Evolutionary conservation across 2,113 vertebrate species (phyloP).

Genomic region (Deroptyus accipitrinus): DNA sequence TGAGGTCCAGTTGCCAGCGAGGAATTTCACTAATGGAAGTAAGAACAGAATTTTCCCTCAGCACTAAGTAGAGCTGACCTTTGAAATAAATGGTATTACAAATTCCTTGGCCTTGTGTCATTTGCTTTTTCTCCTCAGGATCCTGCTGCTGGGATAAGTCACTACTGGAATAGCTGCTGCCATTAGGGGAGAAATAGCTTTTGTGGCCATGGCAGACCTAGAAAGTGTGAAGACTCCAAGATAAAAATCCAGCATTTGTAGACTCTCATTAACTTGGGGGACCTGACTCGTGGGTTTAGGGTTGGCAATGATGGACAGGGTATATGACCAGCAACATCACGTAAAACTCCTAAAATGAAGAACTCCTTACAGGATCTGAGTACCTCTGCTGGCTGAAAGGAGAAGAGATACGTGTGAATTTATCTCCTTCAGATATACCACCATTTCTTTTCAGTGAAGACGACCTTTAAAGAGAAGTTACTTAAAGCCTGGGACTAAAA

Average conservation of each 20-base stretch:
- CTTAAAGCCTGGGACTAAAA: not conserved
- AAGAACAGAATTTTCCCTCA: slow-evolving; percentile 4
- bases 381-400: not conserved
- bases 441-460: accelerated
- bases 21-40: slow-evolving; percentile 13
- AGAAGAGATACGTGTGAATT: not conserved
- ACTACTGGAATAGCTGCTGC: not conserved
- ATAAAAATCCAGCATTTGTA: not conserved
- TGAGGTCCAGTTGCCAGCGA: not conserved
- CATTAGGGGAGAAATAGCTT: not conserved
- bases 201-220: not conserved
- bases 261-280: not conserved
- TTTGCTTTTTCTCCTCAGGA: not conserved
- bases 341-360: not conserved
- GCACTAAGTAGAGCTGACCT: slow-evolving; percentile 17
- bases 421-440: too few species aligned
- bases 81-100: slow-evolving; percentile 23
- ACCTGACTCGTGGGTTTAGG: not conserved
- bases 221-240: not conserved
- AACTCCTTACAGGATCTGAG: not conserved
- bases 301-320: not conserved
- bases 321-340: not conserved
- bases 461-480: not conserved
- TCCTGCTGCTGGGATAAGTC: not conserved
- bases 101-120: slow-evolving; percentile 21